Percentiles rank a stretch among this genome's conserved stretches.
Conservation (phyloP, 1,140 invertebrate species). For the Pogonus chalceus region DNA sequence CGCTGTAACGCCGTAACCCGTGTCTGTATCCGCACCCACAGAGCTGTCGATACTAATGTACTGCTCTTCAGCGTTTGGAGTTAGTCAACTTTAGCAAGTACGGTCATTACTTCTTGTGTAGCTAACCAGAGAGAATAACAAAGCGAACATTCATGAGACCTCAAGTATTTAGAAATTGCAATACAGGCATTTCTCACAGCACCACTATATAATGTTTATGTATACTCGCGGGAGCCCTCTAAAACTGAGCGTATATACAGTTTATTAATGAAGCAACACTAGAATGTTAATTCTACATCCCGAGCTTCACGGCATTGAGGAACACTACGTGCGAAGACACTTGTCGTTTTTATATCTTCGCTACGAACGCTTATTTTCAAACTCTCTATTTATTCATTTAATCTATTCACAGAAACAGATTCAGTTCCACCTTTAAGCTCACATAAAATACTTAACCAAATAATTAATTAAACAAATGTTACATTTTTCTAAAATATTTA, state of each 20-base stretch:
- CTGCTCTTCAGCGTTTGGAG: neutral
- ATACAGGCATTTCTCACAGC: slow-evolving; percentile 1
- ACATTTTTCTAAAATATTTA: too few species aligned
- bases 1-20: too few species aligned
- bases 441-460: too few species aligned
- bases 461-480: too few species aligned
- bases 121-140: neutral
- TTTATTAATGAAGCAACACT: neutral
- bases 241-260: neutral
- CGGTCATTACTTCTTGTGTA: slow-evolving; percentile 6
- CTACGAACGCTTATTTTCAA: too few species aligned
- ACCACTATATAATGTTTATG: neutral
- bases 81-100: neutral
- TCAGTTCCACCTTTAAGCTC: too few species aligned
- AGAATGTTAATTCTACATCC: neutral
- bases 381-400: too few species aligned
- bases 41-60: neutral
- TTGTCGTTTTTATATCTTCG: too few species aligned
- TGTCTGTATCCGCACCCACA: neutral
- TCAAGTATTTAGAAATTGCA: slow-evolving; percentile 7
- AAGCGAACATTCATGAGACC: slow-evolving; percentile 5
- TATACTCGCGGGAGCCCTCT: neutral
- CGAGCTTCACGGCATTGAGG: neutral
- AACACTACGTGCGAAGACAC: too few species aligned
- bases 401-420: too few species aligned